Base-by-base conservation (phyloP, 2,113 vertebrate species). In the Ammodramus savannarum region DNA sequence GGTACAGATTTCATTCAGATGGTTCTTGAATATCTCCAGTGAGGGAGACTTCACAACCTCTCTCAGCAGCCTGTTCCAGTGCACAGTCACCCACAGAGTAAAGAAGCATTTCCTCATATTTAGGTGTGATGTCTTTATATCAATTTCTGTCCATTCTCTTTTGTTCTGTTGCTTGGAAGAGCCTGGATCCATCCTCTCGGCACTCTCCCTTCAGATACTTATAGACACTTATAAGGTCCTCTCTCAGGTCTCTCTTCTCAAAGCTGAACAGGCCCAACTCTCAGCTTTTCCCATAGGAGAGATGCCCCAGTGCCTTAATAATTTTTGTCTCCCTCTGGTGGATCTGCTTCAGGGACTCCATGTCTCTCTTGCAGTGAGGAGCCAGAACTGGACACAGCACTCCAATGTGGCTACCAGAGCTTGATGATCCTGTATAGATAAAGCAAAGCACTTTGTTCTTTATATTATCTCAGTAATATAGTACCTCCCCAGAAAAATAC, bases 331-430 rank as follows among this genome's bases (percentile, higher is more conserved):
- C 13, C 3, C 7, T 39, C 7, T 0, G 0, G 7, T 34, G 25
- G 23, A 68, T 17, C 34, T 0, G 0, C 29, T 67, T 27, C 14
- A 18, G n/a, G 13, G 2, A 4, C 1, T 59, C 25, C 7, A 5
- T 10, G 27, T 21, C 4, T 38, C n/a, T 52, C 44, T 20, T n/a
- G 9, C 14, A 26, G 11, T 68, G 44, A 41, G 55, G 4, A 61
- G 4, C 20, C 52, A 67, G 52, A 76, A 67, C 6, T 2, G 21
- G 31, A 67, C 21, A 51, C 8, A 51, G 16, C 19, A 49, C 16
- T 26, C 31, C 36, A 58, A 1, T 22, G 26, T 11, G 9, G 16
- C 41, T 63, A 20, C 52, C 39, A 49, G 54, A 96, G 69, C 22
- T 61, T 73, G 32, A 65, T 69, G 65, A 62, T 3, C 9, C 27